phyloP scores from a whole-genome alignment of 1,140 invertebrate species.

The Mylabris phalerata region DNA sequence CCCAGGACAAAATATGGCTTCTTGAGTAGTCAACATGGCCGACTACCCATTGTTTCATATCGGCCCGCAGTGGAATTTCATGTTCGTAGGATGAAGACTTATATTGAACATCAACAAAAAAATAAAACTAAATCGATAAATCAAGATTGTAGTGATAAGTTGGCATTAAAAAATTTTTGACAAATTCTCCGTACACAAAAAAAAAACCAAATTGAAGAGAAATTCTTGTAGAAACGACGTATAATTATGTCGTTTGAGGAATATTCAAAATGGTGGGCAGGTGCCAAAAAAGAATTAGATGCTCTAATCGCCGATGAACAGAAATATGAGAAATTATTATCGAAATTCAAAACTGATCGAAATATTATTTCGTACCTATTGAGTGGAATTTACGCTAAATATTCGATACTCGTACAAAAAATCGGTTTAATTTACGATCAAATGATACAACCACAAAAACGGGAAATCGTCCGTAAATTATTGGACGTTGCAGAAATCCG shows the following conservation, averaged over 20 bases:
- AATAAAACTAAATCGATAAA: too few species aligned
- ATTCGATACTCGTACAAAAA: slow-evolving; percentile 34
- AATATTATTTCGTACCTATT: slow-evolving; percentile 27
- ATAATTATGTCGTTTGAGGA: slow-evolving; percentile 34
- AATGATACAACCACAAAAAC: slow-evolving; percentile 35
- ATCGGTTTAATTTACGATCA: slow-evolving; percentile 34
- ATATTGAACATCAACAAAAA: too few species aligned
- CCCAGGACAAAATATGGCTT: slow-evolving; percentile 41
- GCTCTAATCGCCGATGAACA: slow-evolving; percentile 21
- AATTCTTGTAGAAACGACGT: too few species aligned
- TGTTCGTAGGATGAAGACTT: background rate
- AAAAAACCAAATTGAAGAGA: too few species aligned
- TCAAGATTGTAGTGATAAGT: too few species aligned
- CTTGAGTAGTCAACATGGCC: slow-evolving; percentile 43
- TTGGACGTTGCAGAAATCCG: slow-evolving; percentile 33
- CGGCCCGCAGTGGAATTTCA: slow-evolving; percentile 15
- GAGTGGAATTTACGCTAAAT: slow-evolving; percentile 34
- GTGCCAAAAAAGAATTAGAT: slow-evolving; percentile 28
- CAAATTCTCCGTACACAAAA: too few species aligned
- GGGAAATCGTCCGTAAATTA: slow-evolving; percentile 31
- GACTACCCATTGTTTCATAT: slow-evolving; percentile 35
- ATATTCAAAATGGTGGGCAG: slow-evolving; percentile 38
- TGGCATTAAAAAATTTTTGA: too few species aligned
- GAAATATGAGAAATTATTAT: slow-evolving; percentile 7
- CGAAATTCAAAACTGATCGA: slow-evolving; percentile 23